Base-by-base conservation (phyloP, 2,888 invertebrate species). In the Chymomyza amoena region DNA sequence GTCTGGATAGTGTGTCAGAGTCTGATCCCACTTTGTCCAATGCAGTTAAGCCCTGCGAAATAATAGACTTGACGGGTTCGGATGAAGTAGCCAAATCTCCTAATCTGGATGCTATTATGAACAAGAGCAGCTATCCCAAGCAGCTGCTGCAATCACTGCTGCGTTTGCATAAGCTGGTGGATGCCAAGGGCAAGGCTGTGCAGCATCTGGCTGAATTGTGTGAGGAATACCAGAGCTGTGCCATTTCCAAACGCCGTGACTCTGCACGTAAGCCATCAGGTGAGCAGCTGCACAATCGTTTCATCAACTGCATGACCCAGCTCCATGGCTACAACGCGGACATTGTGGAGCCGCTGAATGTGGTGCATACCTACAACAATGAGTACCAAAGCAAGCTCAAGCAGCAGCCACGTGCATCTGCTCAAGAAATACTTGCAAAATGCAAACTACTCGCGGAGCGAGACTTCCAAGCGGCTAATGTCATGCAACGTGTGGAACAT, bases 241-340 rank as follows among this genome's bases (percentile, higher is more conserved):
- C 0, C 7, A 32, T 32, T 32, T 32, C 32, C 32, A 32, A 32
- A 7, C 32, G 32, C 9, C 32, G 32, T 32, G 32, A 32, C 2
- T 32, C 0, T 1, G 9, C 6, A 1, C 50, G 0, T 52, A 62
- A 2, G 16, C 15, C 3, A 13, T 70, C 10, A 18, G 5, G 25
- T 52, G 13, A 13, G 50, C 54, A 4, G 16, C 16, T 32, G 32
- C 32, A 32, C 9, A 32, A 6, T 32, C 2, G 10, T 13, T 4
- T 20, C 45, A 13, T 16, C 4, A 51, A 28, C 1, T 20, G 36
- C 5, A 71, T 84, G 63, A 68, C 71, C 16, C 66, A 67, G 0
- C 39, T 82, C 28, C 70, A 80, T 56, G 70, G 81, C 0, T 61
- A 81, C 4, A 82, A 82, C 28, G 56, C 20, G 0, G 77, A 82